Base-by-base conservation (phyloP, 2,113 vertebrate genomes). In the Daubentonia madagascariensis region DNA sequence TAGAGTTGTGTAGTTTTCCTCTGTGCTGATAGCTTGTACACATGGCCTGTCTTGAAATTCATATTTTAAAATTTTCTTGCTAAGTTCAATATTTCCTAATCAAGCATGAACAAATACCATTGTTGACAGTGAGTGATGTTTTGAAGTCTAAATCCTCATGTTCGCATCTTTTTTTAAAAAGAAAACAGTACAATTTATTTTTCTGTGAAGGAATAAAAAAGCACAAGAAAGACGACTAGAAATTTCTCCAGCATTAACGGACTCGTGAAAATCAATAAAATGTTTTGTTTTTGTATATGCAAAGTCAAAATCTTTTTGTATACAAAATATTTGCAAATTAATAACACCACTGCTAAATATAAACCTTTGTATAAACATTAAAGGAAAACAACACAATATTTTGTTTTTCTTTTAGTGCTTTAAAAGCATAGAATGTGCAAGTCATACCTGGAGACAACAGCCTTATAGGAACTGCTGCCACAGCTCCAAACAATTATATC, bases 331-430 rank as follows among this genome's bases (percentile, higher is more conserved):
- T 97, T 98, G 98, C 98, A 98, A 98, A 99, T 99, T 99, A 98
- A 98, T 98, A 99, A 43, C 37, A 43, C 43, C 99, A 99, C 98
- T 98, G 99, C 99, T 98, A 99, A 99, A 99, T 99, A 99, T 99
- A 99, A 99, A 99, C 98, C 99, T 98, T 98, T 97, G 98, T 99
- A 99, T 99, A 98, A 99, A 99, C 99, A 99, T 99, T 99, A 99
- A 98, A 99, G 99, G 98, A 99, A 99, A 98, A 99, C 99, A 99
- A 99, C 99, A 99, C 98, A 98, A 96, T 98, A 98, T 97, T 97
- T 99, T 98, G 14, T 97, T 98, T 98, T 98, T 98, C 98, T 98
- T 98, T 98, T 97, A 98, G 98, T 98, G 98, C 84, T 98, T 98
- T 98, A 98, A 98, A 99, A 99, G 99, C 98, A 98, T 98, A 98